A percentile compares a stretch with the other conserved stretches of the same genome.
Evolutionary conservation across 2,888 invertebrate species (phyloP).

Genomic region (Ctena decussata): DNA sequence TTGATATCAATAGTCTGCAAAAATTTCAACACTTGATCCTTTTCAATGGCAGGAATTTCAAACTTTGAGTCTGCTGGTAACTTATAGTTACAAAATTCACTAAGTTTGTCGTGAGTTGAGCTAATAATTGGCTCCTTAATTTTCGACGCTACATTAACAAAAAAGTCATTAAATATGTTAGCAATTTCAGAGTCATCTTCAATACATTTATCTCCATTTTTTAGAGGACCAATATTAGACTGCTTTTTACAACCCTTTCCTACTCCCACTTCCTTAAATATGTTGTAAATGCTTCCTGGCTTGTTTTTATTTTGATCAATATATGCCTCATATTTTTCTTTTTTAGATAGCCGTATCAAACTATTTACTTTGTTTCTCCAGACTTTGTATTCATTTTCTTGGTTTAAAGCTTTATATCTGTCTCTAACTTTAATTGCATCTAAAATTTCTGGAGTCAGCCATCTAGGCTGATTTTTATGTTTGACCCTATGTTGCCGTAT

Average conservation of each 20-base stretch:
- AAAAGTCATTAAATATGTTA: neutral
- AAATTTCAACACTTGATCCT: neutral
- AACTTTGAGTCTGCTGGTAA: neutral
- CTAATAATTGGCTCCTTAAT: neutral
- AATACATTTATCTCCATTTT: neutral
- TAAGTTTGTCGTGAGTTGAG: neutral
- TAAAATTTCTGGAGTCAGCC: neutral
- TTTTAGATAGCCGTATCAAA: neutral
- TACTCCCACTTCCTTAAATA: neutral
- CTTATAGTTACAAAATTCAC: neutral
- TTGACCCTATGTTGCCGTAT: neutral
- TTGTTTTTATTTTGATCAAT: neutral
- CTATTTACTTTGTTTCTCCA: neutral
- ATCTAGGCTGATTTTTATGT: neutral
- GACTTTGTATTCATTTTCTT: neutral
- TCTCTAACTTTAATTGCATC: neutral
- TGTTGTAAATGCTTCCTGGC: neutral
- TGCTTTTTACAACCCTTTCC: neutral
- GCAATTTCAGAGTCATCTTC: neutral
- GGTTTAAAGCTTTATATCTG: neutral
- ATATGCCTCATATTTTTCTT: neutral
- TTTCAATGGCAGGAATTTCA: neutral
- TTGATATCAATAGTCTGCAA: neutral
- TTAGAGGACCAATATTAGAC: neutral
- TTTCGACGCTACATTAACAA: neutral